Conservation (phyloP, 2,888 invertebrate genomes). For the Anodontia alba region DNA sequence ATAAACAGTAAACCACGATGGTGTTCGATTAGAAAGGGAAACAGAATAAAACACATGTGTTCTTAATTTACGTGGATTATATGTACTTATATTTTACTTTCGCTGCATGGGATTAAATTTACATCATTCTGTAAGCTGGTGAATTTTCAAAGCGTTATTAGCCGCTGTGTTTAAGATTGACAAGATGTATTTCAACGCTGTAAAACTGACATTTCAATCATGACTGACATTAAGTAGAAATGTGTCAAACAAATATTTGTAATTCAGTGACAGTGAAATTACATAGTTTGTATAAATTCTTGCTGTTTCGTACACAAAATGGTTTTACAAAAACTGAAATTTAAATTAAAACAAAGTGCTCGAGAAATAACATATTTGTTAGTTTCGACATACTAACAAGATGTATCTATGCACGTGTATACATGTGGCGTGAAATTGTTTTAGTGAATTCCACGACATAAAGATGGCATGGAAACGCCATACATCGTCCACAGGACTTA, state of each 20-base stretch:
- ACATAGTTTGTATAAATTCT: too few relatives aligned
- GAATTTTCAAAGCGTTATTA: background rate
- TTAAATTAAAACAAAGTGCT: too few relatives aligned
- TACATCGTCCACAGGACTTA: background rate
- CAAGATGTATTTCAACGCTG: background rate
- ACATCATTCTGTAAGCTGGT: slow-evolving; percentile 1
- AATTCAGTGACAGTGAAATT: background rate
- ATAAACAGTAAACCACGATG: slow-evolving; percentile 13
- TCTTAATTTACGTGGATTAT: slow-evolving; percentile 1
- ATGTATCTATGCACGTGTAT: background rate
- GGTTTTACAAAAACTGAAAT: too few relatives aligned
- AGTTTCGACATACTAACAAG: too few relatives aligned
- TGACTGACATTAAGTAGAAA: slow-evolving; percentile 3
- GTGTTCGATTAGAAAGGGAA: background rate
- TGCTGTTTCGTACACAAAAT: too few relatives aligned
- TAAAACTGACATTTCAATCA: slow-evolving; percentile 16
- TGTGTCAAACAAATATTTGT: slow-evolving; percentile 19
- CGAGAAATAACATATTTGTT: too few relatives aligned
- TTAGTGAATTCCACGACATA: background rate
- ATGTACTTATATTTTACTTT: background rate
- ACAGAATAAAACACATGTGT: background rate
- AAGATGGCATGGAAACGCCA: background rate
- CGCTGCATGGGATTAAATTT: slow-evolving; percentile 2
- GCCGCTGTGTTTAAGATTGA: background rate
- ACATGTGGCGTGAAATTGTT: background rate